Evolutionary conservation across 2,797 vertebrate species (phyloP).

Genomic region (Muraenolepis orangiensis): DNA sequence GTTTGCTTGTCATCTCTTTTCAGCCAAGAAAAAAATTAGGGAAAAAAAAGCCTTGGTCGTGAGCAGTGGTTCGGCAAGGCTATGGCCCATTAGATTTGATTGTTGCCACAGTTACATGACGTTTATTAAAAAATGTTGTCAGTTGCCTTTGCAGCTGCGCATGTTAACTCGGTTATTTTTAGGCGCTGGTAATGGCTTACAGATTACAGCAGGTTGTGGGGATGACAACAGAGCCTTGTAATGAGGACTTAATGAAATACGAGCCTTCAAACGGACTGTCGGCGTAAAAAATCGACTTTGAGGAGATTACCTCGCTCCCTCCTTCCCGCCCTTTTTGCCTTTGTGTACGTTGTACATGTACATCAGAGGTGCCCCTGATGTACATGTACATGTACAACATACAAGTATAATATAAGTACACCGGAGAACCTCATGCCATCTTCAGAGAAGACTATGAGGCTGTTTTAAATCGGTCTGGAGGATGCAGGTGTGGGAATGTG

Average conservation of each 20-base stretch:
- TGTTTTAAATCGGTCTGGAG: not conserved
- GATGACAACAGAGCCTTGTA: constrained; percentile 36
- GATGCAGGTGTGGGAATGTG: not conserved
- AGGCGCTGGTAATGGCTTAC: constrained; percentile 49
- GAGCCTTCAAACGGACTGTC: constrained; percentile 45
- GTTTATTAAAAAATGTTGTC: constrained; percentile 57
- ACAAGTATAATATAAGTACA: not conserved
- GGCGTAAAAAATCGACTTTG: constrained; percentile 29
- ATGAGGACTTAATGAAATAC: constrained; percentile 61
- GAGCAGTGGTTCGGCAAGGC: constrained; percentile 5
- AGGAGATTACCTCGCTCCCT: not conserved
- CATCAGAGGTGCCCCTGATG: too few relatives aligned
- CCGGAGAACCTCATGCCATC: not conserved
- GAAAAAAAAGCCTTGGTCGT: constrained; percentile 25
- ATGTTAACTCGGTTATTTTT: constrained; percentile 56
- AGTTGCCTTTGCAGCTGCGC: constrained; percentile 42
- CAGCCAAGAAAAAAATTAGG: too few relatives aligned
- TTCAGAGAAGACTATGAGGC: not conserved
- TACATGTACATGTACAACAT: too few relatives aligned
- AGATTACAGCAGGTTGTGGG: constrained; percentile 42
- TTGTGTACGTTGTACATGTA: not conserved
- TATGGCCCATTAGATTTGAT: constrained; percentile 55
- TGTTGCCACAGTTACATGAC: constrained; percentile 48
- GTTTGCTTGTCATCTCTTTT: constrained; percentile 41
- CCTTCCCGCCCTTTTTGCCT: not conserved